Base-by-base conservation (phyloP, 2,797 vertebrate genomes). In the Tenualosa ilisha region DNA sequence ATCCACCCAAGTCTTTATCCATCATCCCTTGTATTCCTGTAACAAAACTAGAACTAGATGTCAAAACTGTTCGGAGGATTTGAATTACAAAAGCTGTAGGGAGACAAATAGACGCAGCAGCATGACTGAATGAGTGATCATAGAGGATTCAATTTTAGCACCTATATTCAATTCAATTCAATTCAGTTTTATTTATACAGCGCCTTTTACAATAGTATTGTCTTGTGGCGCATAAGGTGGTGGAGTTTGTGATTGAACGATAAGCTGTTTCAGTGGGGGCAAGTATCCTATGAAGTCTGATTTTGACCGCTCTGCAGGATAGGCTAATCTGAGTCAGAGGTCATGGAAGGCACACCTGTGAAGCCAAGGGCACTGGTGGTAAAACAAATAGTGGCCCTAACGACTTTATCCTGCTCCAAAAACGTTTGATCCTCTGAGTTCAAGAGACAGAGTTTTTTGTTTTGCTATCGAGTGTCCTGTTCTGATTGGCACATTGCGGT, bases 371-470 rank as follows among this genome's bases (percentile, higher is more conserved):
- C 81, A 84, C 82, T 86, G 85, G 59, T 46, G 46, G 82, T 88
- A 87, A 88, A 53, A 81, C 82, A 89, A 90, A 90, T 79, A 86
- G 87, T 83, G 53, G 65, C 83, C 81, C 40, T 86, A 86, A 89
- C 87, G 84, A 85, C 84, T 87, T 84, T 86, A 90, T 89, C 87
- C 81, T 86, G 86, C 86, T 49, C 54, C 83, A 59, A 59, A 24
- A 84, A 82, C 82, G 88, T 90, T 85, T 90, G 84, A 81, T 86
- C 56, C 15, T 56, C 61, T 81, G 88, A 85, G 87, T 90, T 92
- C 92, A 92, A 86, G 90, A 91, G 93, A 88, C 88, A 84, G 89
- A 91, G 89, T 88, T 31, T 31, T 31, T 87, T 91, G 91, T 92
- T 93, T 91, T 92, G 87, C 85, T 90, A 88, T 91, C 82, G 1